Base-by-base conservation (phyloP, 1,140 invertebrate genomes). In the Ooceraea biroi region DNA sequence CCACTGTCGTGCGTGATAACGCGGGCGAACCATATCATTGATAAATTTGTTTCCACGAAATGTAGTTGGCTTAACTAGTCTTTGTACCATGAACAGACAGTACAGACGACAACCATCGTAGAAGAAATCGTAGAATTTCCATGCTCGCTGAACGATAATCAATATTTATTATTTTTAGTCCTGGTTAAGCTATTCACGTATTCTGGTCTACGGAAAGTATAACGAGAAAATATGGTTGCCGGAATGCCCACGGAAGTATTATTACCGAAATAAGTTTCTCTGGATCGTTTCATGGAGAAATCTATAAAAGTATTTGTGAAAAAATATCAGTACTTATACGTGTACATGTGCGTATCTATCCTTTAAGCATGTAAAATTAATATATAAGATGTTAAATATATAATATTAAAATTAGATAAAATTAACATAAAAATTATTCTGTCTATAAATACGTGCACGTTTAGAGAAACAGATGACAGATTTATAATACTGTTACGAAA, bases 141-240 rank as follows among this genome's bases (percentile, higher is more conserved):
- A 10, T 3, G 1, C 3, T 1, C 52, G 12, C 30, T 41, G 25
- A 66, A 25, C 14, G 46, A 55, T 41, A 77, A 66, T 77, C 61
- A 27, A 77, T 77, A 77, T 52, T 55, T 66, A 66, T 55, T 77
- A 77, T 77, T 77, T 77, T 66, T 77, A 66, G 46, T 41, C 14
- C 27, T 10, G 30, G 25, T 30, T 65, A 12, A 65, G n/a, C 5
- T n/a, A 66, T 60, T 77, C 50, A 77, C 55, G 25, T 52, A 66
- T 77, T 25, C n/a, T 0, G 58, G 65, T 55, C 14, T 10, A 14
- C 12, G 27, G 50, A 77, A 52, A 52, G 44, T 77, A 19, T 66
- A 36, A 77, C 27, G 46, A 8, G 8, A 0, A 77, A 8, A 77
- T 25, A 77, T 77, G 52, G 65, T 52, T 12, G n/a, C 4, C 27